Evolutionary conservation across 2,888 invertebrate genomes (phyloP), one percentile per base, ranked within the genome.

Genomic region (Spicauda simplicius): DNA sequence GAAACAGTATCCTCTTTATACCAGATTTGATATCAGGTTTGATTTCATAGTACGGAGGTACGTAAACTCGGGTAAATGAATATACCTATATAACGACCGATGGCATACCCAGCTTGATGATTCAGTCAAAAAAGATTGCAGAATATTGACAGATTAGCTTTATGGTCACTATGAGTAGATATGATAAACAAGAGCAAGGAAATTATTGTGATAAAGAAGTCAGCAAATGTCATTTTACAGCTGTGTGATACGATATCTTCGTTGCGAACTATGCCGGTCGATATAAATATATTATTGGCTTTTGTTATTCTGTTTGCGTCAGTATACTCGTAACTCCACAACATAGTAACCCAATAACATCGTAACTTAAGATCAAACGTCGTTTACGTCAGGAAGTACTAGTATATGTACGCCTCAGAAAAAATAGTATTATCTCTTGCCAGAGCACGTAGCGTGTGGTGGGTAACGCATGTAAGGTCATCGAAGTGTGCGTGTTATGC

Each of bases 331-430:
- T 18, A 52, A 56, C 64, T 56, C 16, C 12, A 53, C 18, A 41
- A 58, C 64, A 64, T 57, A 64, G 57, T 64, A 58, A 64, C 64
- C 64, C 58, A 53, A 41, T 58, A 52, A 58, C 64, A 53, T 64
- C 58, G 50, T 64, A 53, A 53, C 58, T 20, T 58, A 57, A 48
- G 52, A 55, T 25, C 54, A 45, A 37, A 18, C 54, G 37, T 52
- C 20, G 20, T 19, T 64, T 64, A 52, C 57, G 50, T 64, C 57
- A 64, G 11, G 18, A 16, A 14, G 30, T 41, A 41, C 12, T 25
- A 25, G 25, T 25, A 25, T 25, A 25, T 25, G 25, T 25, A 25
- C 25, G 41, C 3, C 56, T 50, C 2, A n/a, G 16, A 56, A 50
- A 56, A 63, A 48, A 63, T 55, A 63, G 30, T 37, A 19, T 61